Evolutionary conservation across 2,797 vertebrate genomes (phyloP).

Genomic region (Pyrocephalus nanus): DNA sequence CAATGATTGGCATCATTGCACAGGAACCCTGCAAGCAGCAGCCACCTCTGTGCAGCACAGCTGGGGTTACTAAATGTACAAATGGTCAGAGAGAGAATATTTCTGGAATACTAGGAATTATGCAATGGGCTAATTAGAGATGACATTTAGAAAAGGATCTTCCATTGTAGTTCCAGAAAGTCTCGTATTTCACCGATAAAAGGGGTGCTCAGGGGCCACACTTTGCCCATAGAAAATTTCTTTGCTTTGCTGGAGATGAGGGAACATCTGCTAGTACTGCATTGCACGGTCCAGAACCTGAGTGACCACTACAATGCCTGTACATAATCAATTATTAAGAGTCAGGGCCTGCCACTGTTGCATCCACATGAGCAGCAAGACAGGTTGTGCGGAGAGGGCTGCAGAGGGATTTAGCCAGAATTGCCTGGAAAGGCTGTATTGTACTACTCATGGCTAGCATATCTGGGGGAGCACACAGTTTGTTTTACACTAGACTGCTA

Average conservation of each 20-base stretch:
- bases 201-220: background rate
- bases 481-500: slow-evolving; percentile 16
- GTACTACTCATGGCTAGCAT: background rate
- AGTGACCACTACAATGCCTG: slow-evolving; percentile 18
- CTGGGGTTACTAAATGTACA: background rate
- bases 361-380: background rate
- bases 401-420: background rate
- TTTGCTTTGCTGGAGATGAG: slow-evolving; percentile 39
- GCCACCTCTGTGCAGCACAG: background rate
- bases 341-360: background rate
- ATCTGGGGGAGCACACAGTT: background rate
- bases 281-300: background rate
- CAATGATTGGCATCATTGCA: background rate
- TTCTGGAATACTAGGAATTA: slow-evolving; percentile 8
- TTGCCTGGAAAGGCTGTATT: slow-evolving; percentile 29
- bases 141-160: slow-evolving; percentile 33
- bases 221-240: slow-evolving; percentile 42
- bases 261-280: slow-evolving; percentile 37
- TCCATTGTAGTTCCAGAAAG: background rate
- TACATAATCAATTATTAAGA: slow-evolving; percentile 45
- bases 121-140: slow-evolving; percentile 8
- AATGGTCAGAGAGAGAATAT: background rate
- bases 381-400: background rate
- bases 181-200: slow-evolving; percentile 30
- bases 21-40: background rate